Base-by-base conservation (phyloP, 2,113 vertebrate species). In the Pangasianodon gigas region DNA sequence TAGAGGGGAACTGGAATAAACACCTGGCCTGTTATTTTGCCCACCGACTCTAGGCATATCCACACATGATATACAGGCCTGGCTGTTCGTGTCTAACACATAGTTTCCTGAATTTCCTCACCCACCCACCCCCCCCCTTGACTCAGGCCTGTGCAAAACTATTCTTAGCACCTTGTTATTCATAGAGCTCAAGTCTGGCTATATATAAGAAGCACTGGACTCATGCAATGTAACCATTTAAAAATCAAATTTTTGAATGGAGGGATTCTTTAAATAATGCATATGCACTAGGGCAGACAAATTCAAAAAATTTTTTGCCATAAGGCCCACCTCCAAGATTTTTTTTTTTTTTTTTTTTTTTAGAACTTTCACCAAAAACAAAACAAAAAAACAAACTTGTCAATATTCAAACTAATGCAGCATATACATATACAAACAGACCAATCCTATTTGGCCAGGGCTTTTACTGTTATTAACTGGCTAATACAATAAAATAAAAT, bases 21-120 rank as follows among this genome's bases (percentile, higher is more conserved):
- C 88, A 91, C 88, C 82, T 86, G 89, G 89, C 86, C 82, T 46
- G 74, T 60, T 81, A 74, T 83, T 89, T 86, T 91, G 87, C 91
- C 89, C 91, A 88, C 74, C 74, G 18, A 16, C 89, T 88, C 75
- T 46, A 14, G 16, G 71, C 74, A 80, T 44, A 87, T 85, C 58
- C 51, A 81, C 85, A 90, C 74, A 85, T 89, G 89, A 89, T 83
- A 90, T 82, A 82, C 67, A 58, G 69, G 81, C 88, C 60, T 19
- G 54, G 74, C 54, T 81, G 58, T 79, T 60, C 69, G 69, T 77
- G 52, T 87, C 80, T 69, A 87, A 81, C 75, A 77, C 77, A 62
- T 81, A 85, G 48, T 79, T 52, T 85, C 51, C 82, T 87, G 88
- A 54, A 13, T 89, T 85, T 85, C 79, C 83, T 86, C n/a, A 86